Percentiles rank a stretch among this genome's conserved stretches.
Evolutionary conservation across 2,888 invertebrate genomes (phyloP).

Genomic region (Mycalesis mineus): DNA sequence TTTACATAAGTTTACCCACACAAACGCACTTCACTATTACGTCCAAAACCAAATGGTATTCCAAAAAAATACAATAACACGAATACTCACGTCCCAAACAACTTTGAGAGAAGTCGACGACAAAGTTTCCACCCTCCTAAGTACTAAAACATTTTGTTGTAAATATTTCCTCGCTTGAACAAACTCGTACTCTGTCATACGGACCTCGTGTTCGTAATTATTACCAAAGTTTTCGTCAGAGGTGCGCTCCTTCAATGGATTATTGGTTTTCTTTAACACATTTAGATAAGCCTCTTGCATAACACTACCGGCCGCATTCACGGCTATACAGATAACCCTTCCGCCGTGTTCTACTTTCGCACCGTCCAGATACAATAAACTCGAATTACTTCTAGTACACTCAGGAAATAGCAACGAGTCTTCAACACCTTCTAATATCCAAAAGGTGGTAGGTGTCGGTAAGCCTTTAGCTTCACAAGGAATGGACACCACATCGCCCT

Average conservation of each 20-base stretch:
- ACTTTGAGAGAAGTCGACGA: conserved; percentile 88
- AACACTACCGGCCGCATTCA: conserved; percentile 72
- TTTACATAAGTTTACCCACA: too few relatives aligned
- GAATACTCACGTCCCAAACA: conserved; percentile 86
- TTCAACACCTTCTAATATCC: conserved; percentile 95
- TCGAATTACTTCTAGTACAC: conserved; percentile 71
- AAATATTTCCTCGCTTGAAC: conserved; percentile 88
- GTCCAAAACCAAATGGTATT: too few relatives aligned
- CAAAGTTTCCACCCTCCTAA: conserved; percentile 81
- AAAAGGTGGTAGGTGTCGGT: conserved; percentile 95
- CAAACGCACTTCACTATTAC: too few relatives aligned
- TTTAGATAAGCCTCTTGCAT: conserved; percentile 73
- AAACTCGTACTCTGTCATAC: conserved; percentile 85
- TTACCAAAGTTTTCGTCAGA: conserved; percentile 51
- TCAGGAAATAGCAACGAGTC: conserved; percentile 79
- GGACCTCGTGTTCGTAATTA: conserved; percentile 59
- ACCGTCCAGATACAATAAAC: conserved; percentile 68
- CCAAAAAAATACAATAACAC: too few relatives aligned
- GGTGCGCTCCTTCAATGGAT: conserved; percentile 56
- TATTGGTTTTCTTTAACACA: conserved; percentile 65
- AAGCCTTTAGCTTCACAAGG: conserved; percentile 95
- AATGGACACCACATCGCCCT: conserved; percentile 92
- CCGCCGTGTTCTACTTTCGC: conserved; percentile 68
- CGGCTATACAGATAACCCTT: conserved; percentile 72
- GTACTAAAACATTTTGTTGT: conserved; percentile 87